Percentiles rank a stretch among this genome's conserved stretches.
Evolutionary conservation across 2,888 invertebrate species (phyloP).

Genomic region (Cheilosia soror): DNA sequence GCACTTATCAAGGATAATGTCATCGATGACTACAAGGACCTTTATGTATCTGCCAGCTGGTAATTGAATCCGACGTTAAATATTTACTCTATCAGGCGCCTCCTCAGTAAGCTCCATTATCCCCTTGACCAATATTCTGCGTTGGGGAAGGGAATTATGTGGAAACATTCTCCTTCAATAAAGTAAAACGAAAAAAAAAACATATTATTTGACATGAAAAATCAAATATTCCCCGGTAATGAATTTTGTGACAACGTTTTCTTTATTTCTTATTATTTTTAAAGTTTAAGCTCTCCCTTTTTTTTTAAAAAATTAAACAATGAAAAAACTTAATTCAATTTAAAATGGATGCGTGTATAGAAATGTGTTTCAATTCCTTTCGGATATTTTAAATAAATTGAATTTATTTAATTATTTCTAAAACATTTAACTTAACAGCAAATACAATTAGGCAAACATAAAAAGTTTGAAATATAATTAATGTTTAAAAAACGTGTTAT

Average conservation of each 20-base stretch:
- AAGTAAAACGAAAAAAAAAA: background rate
- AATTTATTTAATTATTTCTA: background rate
- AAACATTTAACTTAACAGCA: background rate
- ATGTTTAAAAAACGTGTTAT: background rate
- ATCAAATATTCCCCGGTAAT: too few relatives aligned
- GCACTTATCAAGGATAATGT: conserved; percentile 27
- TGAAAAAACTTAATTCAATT: background rate
- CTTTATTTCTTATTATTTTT: background rate
- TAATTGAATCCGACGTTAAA: conserved; percentile 60
- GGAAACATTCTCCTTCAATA: background rate
- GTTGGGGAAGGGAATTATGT: conserved; percentile 5
- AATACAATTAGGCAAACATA: background rate
- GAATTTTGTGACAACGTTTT: too few relatives aligned
- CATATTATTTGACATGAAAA: background rate
- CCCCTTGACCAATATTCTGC: conserved; percentile 18
- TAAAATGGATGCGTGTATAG: background rate
- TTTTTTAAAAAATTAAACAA: background rate
- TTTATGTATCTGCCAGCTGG: conserved; percentile 35
- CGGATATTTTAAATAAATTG: background rate
- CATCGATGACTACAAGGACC: conserved; percentile 20
- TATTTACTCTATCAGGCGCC: conserved; percentile 35
- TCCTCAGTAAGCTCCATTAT: conserved; percentile 11
- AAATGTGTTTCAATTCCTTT: too few relatives aligned
- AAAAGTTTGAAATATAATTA: background rate
- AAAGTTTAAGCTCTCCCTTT: background rate